Evolutionary conservation across 2,797 vertebrate genomes (phyloP).

Genomic region (Ateles fusciceps): DNA sequence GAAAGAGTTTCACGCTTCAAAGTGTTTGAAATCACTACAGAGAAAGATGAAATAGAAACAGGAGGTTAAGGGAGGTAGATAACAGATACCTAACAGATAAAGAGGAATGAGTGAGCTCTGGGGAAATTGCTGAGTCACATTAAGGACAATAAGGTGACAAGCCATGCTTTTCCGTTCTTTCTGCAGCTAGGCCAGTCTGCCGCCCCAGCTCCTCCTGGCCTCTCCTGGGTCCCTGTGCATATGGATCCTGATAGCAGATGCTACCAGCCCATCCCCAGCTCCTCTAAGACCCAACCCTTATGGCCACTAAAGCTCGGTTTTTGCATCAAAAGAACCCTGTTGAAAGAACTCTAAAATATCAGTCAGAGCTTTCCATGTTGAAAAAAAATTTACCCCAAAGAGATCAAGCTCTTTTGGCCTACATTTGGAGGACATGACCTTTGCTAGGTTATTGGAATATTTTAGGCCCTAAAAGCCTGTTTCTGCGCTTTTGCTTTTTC

Average conservation of each 20-base stretch:
- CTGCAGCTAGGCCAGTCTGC: not conserved
- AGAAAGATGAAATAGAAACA: not conserved
- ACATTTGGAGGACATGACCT: not conserved
- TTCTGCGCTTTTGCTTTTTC: not conserved
- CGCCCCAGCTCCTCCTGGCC: not conserved
- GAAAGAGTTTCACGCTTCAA: not conserved
- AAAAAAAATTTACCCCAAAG: not conserved
- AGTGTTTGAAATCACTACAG: not conserved
- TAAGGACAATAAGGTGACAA: not conserved
- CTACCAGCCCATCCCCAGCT: accelerated
- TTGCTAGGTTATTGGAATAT: not conserved
- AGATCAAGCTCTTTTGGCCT: not conserved
- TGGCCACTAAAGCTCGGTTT: not conserved
- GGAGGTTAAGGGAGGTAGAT: not conserved
- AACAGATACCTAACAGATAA: not conserved
- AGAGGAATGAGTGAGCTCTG: not conserved
- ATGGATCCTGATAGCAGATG: not conserved
- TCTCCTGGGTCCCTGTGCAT: not conserved
- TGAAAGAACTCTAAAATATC: not conserved
- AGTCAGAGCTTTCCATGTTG: not conserved
- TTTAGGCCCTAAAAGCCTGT: not conserved
- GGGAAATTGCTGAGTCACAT: not conserved
- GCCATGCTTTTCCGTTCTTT: not conserved
- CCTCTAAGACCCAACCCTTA: not conserved
- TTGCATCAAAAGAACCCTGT: not conserved